Base-by-base conservation (phyloP, 1,140 invertebrate genomes). In the Epicauta chinensis region DNA sequence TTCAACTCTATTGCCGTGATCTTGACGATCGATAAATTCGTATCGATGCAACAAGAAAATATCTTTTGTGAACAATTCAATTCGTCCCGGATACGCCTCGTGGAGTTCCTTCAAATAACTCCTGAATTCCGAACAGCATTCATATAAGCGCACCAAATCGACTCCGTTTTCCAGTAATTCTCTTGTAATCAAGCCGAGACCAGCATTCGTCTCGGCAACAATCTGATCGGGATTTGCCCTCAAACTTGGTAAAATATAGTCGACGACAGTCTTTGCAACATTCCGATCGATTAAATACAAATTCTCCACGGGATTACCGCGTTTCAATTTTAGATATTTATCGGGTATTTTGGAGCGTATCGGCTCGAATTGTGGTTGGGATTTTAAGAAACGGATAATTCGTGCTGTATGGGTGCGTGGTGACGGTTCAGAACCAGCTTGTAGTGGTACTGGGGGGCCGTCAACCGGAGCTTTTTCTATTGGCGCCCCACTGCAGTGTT, bases 1-100 rank as follows among this genome's bases (percentile, higher is more conserved):
- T 3, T 58, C 30, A 0, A 66, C 64, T 58, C 66, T 60, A 34
- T 58, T 45, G 2, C 47, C 47, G 17, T 58, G 41, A 53, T 70
- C 66, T 31, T 54, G 35, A 40, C 58, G 65, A 49, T 70, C 68
- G 29, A 61, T 34, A 40, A 42, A 56, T 12, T 48, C 53, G 51
- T 64, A 60, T 42, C 29, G 47, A 35, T 32, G 11, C 17, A 67
- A 34, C 29, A 56, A 14, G 37, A 65, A 67, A 9, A 68, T 30
- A 53, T 65, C 59, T 52, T 62, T 64, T 11, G 45, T 51, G 39
- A 60, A 67, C 14, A 69, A 39, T 37, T 65, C 59, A 12, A 65
- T 31, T 14, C 58, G 47, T 7, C 43, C 43, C 30, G 54, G 49
- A 54, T 53, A 60, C 4, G 1, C 17, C 7, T 30, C n/a, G 44